Conservation (phyloP, 2,888 invertebrate species). For the Celastrina argiolus region DNA sequence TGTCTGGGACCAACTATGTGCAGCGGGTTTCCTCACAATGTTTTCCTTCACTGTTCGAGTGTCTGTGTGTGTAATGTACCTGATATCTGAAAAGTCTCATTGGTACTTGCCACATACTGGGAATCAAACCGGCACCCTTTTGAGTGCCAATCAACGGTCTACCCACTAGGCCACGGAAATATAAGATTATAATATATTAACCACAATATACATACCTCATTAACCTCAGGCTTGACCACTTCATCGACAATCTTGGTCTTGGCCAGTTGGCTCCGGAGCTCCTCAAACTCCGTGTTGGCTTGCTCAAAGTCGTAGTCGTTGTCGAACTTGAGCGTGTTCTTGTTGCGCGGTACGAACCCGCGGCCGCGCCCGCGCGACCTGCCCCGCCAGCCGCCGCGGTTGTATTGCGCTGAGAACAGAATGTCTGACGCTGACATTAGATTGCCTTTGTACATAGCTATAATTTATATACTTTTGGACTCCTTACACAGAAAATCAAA, state of each 20-base stretch:
- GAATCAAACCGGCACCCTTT: no score
- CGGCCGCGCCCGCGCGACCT: constrained; percentile 66
- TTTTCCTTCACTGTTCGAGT: no score
- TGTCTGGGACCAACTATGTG: no score
- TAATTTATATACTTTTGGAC: no score
- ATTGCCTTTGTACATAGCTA: no score
- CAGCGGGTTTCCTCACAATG: no score
- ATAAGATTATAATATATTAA: background rate
- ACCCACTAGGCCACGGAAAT: no score
- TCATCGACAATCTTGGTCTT: constrained; percentile 87
- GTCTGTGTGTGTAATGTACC: no score
- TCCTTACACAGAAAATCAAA: no score
- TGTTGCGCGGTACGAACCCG: constrained; percentile 70
- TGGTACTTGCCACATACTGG: no score
- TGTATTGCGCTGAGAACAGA: constrained; percentile 53
- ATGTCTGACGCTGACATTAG: constrained; percentile 21
- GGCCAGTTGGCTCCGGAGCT: constrained; percentile 89
- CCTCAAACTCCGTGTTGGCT: constrained; percentile 98
- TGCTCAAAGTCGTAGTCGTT: constrained; percentile 99
- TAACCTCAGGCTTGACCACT: constrained; percentile 71
- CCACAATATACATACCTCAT: background rate
- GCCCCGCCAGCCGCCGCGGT: constrained; percentile 72
- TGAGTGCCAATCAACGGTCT: no score
- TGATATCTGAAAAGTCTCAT: no score
- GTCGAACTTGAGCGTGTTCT: constrained; percentile 92